Evolutionary conservation across 2,113 vertebrate species (phyloP), one percentile per base, ranked within the genome.

Genomic region (Pseudorhombus dupliciocellatus): DNA sequence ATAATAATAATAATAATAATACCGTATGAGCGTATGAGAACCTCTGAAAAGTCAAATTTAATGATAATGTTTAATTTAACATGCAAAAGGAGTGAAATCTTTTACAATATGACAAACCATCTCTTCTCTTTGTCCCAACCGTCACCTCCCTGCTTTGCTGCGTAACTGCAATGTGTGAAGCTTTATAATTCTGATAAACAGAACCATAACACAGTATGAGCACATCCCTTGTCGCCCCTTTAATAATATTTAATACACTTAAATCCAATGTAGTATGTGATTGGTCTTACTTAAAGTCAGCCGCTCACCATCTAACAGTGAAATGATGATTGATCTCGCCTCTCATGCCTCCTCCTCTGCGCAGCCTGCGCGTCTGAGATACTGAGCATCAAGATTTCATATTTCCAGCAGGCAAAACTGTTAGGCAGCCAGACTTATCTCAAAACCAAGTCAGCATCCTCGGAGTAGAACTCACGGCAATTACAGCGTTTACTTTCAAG

Each of bases 321-420:
- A 67, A 26, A 44, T 30, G 10, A 40, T 52, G 51, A 72, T 24
- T 72, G 66, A 85, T 55, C 60, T 57, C 57, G 26, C 22, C 15
- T 60, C 63, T 71, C 34, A 59, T 57, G 26, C n/a, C 30, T 68
- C 46, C 53, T 71, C 53, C 12, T 64, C 37, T 50, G 28, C 74
- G 64, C 25, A 67, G 66, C 50, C 71, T 79, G 79, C 68, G 60
- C 42, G 46, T 25, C 30, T 52, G 40, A 78, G 75, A 81, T 73
- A 76, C 53, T 14, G 25, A 65, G 21, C 2, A 46, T 73, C 56
- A 55, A 74, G 24, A 64, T 73, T 62, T 68, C n/a, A 53, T 21
- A 55, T 46, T 64, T 34, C 44, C 42, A 40, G 67, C 63, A 22
- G 48, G 31, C 26, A 60, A 70, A 59, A 54, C 30, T 7, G 24